Base-by-base conservation (phyloP, 2,113 vertebrate genomes). In the Chaenocephalus aceratus region DNA sequence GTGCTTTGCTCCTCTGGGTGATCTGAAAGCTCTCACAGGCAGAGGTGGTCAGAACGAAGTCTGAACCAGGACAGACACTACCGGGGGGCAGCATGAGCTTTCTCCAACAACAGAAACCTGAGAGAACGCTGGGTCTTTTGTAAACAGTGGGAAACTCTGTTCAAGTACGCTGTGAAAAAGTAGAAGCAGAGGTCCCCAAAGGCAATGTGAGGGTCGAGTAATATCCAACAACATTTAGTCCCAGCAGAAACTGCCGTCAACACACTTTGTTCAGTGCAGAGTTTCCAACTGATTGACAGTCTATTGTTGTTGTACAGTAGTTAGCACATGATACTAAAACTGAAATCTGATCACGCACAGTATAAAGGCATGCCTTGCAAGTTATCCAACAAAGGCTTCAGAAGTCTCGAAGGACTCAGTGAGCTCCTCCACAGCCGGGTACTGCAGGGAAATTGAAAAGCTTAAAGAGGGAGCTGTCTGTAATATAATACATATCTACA, bases 1-100 rank as follows among this genome's bases (percentile, higher is more conserved):
- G 4, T 64, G 60, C 79, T 67, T 3, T 64, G 60, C 79, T 83
- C 70, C 75, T 91, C 81, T 76, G 75, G 77, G 84, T 65, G 82
- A 75, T 79, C 78, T 77, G 68, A 77, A 81, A 73, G 66, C 52
- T 63, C 61, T 61, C 6, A 21, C 53, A 72, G 58, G 61, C 68
- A 60, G 77, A 10, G 41, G 41, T 64, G 65, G 79, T 75, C 59
- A 86, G 75, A 64, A 45, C 15, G 57, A 51, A 56, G 56, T 57
- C 68, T 79, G 72, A 80, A 63, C 36, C 52, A 61, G 83, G 77
- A 81, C 77, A 82, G 64, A 56, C 77, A 59, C 26, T 23, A 52
- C 16, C 56, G 52, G 71, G 75, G 73, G 61, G 77, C 53, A 15
- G 57, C 8, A 60, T 14, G 62, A 86, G 61, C 53, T 77, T 85